A percentile compares a stretch with the other conserved stretches of the same genome.
Conservation (phyloP, 2,888 invertebrate species). For the Ornithoptera priamus region DNA sequence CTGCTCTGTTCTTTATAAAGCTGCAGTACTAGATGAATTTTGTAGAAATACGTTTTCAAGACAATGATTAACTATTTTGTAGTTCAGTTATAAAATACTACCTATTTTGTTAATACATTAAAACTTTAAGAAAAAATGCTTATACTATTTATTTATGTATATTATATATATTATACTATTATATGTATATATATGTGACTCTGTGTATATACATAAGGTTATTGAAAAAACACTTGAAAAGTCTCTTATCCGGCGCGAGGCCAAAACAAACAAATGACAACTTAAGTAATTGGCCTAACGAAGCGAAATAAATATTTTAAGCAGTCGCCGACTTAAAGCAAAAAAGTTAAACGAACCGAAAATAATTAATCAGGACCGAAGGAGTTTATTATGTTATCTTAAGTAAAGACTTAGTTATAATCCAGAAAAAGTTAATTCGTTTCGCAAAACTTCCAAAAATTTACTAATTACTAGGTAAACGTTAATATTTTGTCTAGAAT, state of each 20-base stretch:
- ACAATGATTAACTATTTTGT: no score
- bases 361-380: constrained; percentile 14
- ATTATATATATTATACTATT: no score
- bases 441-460: not conserved
- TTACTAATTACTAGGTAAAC: not conserved
- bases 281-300: constrained; percentile 20
- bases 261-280: constrained; percentile 14
- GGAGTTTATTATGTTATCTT: not conserved
- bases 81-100: no score
- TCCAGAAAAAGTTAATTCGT: not conserved
- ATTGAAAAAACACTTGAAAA: not conserved
- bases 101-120: no score
- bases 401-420: not conserved
- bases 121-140: no score
- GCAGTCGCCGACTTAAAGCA: constrained; percentile 10
- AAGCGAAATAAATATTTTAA: constrained; percentile 27
- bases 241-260: not conserved
- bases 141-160: no score
- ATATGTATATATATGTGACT: no score
- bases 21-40: no score
- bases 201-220: not conserved
- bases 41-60: no score
- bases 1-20: no score
- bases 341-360: constrained; percentile 27
- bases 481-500: not conserved